Evolutionary conservation across 2,797 vertebrate species (phyloP).

Genomic region (Podarcis siculus): DNA sequence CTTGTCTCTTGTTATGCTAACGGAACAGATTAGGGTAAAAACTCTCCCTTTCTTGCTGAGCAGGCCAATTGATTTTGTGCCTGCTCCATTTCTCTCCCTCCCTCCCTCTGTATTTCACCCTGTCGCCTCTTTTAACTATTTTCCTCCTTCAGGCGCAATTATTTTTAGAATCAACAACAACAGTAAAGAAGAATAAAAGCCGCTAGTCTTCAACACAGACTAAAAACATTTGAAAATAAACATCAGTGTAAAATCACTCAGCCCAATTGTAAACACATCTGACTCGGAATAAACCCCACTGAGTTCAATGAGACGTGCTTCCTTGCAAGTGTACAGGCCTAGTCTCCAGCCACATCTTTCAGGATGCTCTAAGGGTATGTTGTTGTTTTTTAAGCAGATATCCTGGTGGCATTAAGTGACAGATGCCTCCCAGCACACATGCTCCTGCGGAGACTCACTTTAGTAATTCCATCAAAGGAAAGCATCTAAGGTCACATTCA

Average conservation of each 20-base stretch:
- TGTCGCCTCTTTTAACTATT: slow-evolving; percentile 57
- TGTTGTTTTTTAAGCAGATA: not conserved
- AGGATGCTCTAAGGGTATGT: not conserved
- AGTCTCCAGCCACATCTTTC: not conserved
- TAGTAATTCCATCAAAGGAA: not conserved
- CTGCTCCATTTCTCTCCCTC: slow-evolving; percentile 65
- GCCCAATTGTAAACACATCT: not conserved
- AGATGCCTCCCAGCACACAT: not conserved
- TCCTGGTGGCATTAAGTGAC: not conserved
- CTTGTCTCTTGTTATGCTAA: slow-evolving; percentile 83
- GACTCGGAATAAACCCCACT: not conserved
- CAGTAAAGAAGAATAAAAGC: slow-evolving; percentile 28
- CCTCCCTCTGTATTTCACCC: not conserved
- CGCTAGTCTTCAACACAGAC: slow-evolving; percentile 20
- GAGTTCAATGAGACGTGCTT: not conserved
- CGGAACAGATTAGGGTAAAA: slow-evolving; percentile 79
- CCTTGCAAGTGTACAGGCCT: not conserved
- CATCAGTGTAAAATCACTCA: slow-evolving; percentile 1
- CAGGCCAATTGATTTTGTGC: slow-evolving; percentile 74
- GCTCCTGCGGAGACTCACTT: not conserved
- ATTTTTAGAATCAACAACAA: slow-evolving; percentile 61
- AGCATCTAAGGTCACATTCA: not conserved
- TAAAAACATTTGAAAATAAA: slow-evolving; percentile 55
- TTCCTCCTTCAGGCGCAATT: slow-evolving; percentile 49
- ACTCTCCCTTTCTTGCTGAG: slow-evolving; percentile 76